These are phyloP conservation scores for Hypocryptadius cinnamomeus DNA, from an alignment of 2,113 vertebrate genomes.

Conservation along the genomic window DNA sequence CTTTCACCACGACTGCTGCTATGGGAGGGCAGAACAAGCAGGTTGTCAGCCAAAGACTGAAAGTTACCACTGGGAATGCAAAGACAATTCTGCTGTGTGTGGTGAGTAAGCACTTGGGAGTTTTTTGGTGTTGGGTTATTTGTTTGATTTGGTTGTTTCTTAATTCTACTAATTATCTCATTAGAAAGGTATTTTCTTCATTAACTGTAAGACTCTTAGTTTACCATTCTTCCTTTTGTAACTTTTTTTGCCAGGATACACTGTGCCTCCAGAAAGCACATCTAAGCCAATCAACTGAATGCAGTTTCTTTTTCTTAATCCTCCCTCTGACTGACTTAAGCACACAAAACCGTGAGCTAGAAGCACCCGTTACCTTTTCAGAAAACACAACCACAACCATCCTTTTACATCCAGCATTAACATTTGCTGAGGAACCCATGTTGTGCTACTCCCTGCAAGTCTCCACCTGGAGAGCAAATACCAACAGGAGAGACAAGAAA, in stretches of 20 bases:
- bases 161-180: not conserved
- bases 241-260: not conserved
- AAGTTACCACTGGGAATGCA: conserved; percentile 65
- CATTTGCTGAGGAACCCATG: not conserved
- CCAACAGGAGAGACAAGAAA: not conserved
- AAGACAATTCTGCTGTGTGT: not conserved
- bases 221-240: not conserved
- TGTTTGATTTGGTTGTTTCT: not conserved
- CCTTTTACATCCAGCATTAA: not conserved
- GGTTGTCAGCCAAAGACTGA: conserved; percentile 61
- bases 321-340: not conserved
- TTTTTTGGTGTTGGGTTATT: not conserved
- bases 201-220: not conserved
- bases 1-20: conserved; percentile 69
- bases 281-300: not conserved
- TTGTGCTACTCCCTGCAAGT: not conserved
- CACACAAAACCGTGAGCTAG: not conserved
- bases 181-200: not conserved
- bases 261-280: not conserved
- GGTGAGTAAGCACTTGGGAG: conserved; percentile 45
- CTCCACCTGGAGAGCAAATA: not conserved
- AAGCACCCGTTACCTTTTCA: not conserved
- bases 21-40: conserved; percentile 14
- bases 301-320: not conserved
- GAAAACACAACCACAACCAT: not conserved